Evolutionary conservation across 2,888 invertebrate species (phyloP), one percentile per base, ranked within the genome.

Genomic region (Caenorhabditis wallacei): DNA sequence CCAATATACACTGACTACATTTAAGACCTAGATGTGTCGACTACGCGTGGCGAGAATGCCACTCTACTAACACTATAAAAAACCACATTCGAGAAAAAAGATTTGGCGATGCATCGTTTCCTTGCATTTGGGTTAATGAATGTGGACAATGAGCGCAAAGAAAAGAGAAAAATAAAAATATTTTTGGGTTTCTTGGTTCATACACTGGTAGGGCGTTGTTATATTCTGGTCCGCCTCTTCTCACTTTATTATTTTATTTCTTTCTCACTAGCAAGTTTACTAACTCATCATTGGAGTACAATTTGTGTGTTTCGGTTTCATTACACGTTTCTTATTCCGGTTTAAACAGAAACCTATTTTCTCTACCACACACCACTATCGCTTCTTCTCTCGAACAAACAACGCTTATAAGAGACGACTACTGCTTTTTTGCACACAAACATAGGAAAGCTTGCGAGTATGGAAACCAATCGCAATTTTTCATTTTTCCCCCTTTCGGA

Each of bases 321-420:
- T 48, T 37, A 59, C 26, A 40, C 18, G n/a, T 35, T 24, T 20
- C 59, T 35, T 59, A 22, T 53, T 71, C 37, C 53, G n/a, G 46
- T 74, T 61, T 74, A 64, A 74, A 64, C 64, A 74, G 54, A 54
- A 71, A 66, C 56, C 40, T 40, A 26, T 51, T 48, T 57, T 74
- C 43, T 57, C 30, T 46, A 26, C 57, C 64, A 24, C 37, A 53
- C 24, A 56, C 56, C 64, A 57, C 13, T 56, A 30, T 63, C 72
- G 63, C 48, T 46, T 57, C 61, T 40, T 35, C 30, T 56, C 22
- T 64, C 59, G 75, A 68, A 68, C 66, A 75, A 75, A 75, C 75
- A 75, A 68, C 75, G 75, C 51, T 66, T 56, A 37, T 37, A 66
- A 51, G 56, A 22, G 54, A 54, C 63, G 24, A 26, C 72, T 72